These are phyloP conservation scores for Echinometra lucunter DNA, from an alignment of 53 echinoderm and acorn worm genomes.

Conservation along the genomic window DNA sequence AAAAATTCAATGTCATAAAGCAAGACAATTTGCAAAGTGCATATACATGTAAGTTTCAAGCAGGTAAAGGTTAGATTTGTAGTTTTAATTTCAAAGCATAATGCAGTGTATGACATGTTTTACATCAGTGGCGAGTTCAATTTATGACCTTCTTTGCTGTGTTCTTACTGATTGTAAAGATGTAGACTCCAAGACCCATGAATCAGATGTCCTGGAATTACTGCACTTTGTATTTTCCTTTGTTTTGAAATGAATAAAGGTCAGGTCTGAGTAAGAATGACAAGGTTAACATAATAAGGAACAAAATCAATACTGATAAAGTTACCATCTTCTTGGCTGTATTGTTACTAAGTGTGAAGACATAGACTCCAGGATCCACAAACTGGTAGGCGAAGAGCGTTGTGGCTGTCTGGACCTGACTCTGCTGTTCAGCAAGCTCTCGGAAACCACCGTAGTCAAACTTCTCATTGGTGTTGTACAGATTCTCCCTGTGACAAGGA, in stretches of 20 bases:
- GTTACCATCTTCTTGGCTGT: conserved; percentile 96
- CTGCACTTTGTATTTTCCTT: too few relatives aligned
- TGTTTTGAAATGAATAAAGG: too few relatives aligned
- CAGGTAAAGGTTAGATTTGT: not conserved
- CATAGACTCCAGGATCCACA: conserved; percentile 95
- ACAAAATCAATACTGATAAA: too few relatives aligned
- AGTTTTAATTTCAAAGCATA: not conserved
- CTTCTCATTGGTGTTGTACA: conserved; percentile 98
- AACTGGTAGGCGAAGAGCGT: conserved; percentile 96
- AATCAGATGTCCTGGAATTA: too few relatives aligned
- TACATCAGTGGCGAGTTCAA: too few relatives aligned
- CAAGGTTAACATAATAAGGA: too few relatives aligned
- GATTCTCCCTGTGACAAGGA: conserved; percentile 78
- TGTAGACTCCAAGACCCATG: conserved; percentile 93
- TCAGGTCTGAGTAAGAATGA: too few relatives aligned
- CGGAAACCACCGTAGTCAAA: conserved; percentile 99
- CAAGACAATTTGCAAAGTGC: not conserved
- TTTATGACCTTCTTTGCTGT: conserved; percentile 92
- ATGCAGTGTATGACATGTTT: not conserved
- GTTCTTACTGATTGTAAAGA: conserved; percentile 90
- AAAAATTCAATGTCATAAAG: not conserved
- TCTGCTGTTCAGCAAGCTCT: conserved; percentile 90
- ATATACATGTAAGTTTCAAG: not conserved
- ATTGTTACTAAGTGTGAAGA: conserved; percentile 91
- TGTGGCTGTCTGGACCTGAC: conserved; percentile 86